A percentile compares a stretch with the other conserved stretches of the same genome.
phyloP scores from a whole-genome alignment of 2,797 vertebrate genomes.

The Falco naumanni region DNA sequence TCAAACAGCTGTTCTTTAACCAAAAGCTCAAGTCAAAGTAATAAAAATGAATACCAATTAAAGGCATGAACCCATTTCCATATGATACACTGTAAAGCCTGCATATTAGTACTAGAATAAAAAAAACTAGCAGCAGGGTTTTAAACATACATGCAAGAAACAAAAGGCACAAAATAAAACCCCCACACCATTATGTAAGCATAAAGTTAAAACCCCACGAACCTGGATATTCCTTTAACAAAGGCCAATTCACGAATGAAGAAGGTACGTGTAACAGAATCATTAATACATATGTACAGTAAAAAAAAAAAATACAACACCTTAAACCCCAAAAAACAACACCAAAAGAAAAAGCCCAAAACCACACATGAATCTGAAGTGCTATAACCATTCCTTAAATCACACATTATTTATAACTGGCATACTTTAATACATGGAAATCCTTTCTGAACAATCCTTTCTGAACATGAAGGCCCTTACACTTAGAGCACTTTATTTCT shows the following conservation, averaged over 20 bases:
- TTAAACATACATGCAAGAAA: background rate
- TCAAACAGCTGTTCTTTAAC: slow-evolving; percentile 28
- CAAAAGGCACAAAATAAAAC: background rate
- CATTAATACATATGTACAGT: background rate
- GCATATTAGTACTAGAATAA: background rate
- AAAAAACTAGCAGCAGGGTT: background rate
- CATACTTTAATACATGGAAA: background rate
- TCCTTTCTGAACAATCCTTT: background rate
- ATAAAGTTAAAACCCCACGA: background rate
- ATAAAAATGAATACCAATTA: background rate
- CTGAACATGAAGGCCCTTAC: background rate
- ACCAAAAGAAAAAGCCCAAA: background rate
- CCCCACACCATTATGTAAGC: background rate
- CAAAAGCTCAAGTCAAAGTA: slow-evolving; percentile 5
- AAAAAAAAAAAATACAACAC: background rate
- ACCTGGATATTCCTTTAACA: background rate
- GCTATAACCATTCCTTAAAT: background rate
- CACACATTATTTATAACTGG: background rate
- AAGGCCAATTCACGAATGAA: background rate
- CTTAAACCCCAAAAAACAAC: background rate
- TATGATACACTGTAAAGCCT: background rate
- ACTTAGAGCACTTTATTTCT: background rate
- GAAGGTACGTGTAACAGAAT: background rate
- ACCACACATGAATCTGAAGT: background rate
- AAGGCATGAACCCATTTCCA: background rate